Conservation (phyloP, 2,888 invertebrate genomes). For the Alviniconcha strummeri region DNA sequence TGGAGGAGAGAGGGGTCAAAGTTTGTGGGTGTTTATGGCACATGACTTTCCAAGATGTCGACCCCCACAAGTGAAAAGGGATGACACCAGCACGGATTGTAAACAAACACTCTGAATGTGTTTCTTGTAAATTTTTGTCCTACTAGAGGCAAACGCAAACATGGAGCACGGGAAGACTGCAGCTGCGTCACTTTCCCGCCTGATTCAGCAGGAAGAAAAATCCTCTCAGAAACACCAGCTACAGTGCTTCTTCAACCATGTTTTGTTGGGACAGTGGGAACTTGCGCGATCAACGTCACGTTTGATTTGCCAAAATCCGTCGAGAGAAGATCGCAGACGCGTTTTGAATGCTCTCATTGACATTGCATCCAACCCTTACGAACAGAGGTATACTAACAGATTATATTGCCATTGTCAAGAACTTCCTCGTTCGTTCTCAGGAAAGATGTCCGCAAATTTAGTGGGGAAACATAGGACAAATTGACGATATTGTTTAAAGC, state of each 20-base stretch:
- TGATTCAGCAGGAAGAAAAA: constrained; percentile 36
- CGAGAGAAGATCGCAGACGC: constrained; percentile 15
- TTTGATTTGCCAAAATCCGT: constrained; percentile 25
- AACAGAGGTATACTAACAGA: constrained; percentile 52
- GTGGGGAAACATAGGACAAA: too few species aligned
- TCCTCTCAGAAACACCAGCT: constrained; percentile 44
- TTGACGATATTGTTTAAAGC: too few species aligned
- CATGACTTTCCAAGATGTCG: constrained; percentile 46
- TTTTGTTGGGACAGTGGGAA: constrained; percentile 70
- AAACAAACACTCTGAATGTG: background rate
- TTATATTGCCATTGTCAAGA: too few species aligned
- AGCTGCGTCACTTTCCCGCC: constrained; percentile 8
- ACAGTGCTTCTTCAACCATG: constrained; percentile 66
- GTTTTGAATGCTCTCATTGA: constrained; percentile 57
- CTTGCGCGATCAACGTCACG: constrained; percentile 53
- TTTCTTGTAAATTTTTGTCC: too few species aligned
- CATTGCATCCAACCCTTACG: constrained; percentile 59
- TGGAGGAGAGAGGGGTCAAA: constrained; percentile 28
- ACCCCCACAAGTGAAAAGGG: constrained; percentile 34
- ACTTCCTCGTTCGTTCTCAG: too few species aligned
- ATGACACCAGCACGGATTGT: constrained; percentile 10
- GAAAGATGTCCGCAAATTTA: too few species aligned
- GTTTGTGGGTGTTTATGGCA: constrained; percentile 33
- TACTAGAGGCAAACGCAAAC: background rate
- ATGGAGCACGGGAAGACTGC: constrained; percentile 30